Percentiles rank a stretch among this genome's conserved stretches.
phyloP scores from a whole-genome alignment of 2,888 invertebrate species.

The Exocentrus adspersus region DNA sequence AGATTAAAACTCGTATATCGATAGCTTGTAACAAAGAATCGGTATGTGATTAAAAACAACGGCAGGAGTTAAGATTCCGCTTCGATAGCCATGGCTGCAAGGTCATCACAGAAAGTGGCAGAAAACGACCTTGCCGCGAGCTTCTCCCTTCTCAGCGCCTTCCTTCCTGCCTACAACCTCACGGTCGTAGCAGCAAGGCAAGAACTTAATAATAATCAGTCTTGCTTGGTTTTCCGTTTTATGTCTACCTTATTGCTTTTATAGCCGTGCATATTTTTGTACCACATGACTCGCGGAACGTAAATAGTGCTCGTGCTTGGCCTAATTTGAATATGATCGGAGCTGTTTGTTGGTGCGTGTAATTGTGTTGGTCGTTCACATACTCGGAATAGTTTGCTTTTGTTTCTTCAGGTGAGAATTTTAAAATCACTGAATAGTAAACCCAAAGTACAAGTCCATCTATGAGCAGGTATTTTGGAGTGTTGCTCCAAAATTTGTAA shows the following conservation, averaged over 20 bases:
- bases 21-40: slow-evolving; percentile 14
- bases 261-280: slow-evolving; percentile 22
- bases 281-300: slow-evolving; percentile 30
- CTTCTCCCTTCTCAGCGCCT: slow-evolving; percentile 51
- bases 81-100: slow-evolving; percentile 53
- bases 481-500: too few relatives aligned
- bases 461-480: too few relatives aligned
- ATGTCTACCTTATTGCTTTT: slow-evolving; percentile 31
- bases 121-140: slow-evolving; percentile 44
- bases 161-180: slow-evolving; percentile 54
- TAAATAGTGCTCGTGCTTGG: slow-evolving; percentile 27
- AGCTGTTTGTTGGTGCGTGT: slow-evolving; percentile 8
- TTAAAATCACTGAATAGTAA: not conserved
- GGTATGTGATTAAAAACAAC: slow-evolving; percentile 26
- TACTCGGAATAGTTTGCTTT: slow-evolving; percentile 10
- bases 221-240: slow-evolving; percentile 31
- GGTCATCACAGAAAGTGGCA: slow-evolving; percentile 49
- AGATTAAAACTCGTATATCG: not conserved
- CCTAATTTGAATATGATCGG: slow-evolving; percentile 17
- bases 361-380: slow-evolving; percentile 16
- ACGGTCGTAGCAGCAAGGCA: slow-evolving; percentile 49
- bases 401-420: slow-evolving; percentile 12
- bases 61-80: slow-evolving; percentile 49
- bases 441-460: too few relatives aligned
- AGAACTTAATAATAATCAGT: slow-evolving; percentile 34